These are phyloP conservation scores for Drosophila mulleri DNA, from an alignment of 2,888 invertebrate genomes.

Conservation along the genomic window DNA sequence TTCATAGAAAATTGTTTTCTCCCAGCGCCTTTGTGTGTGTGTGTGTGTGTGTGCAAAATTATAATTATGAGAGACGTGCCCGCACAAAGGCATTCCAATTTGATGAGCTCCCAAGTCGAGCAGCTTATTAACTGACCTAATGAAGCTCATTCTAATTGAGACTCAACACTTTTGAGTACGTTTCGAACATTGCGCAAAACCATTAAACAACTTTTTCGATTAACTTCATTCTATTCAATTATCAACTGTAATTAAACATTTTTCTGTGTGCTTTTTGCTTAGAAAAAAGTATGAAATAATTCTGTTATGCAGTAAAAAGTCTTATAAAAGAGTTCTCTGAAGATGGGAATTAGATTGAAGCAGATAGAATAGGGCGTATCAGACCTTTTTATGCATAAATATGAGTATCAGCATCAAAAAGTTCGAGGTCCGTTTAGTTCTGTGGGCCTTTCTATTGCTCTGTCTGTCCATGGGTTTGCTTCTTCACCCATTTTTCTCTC, in stretches of 20 bases:
- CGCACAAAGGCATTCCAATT: conserved; percentile 14
- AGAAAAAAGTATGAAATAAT: too few relatives aligned
- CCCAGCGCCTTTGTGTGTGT: conserved; percentile 16
- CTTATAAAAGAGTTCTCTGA: too few relatives aligned
- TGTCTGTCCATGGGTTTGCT: not conserved
- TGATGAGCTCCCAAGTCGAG: not conserved
- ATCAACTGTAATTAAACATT: not conserved
- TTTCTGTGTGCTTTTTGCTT: too few relatives aligned
- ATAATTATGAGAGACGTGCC: conserved; percentile 6
- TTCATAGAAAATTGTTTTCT: conserved; percentile 63
- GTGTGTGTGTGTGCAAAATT: conserved; percentile 6
- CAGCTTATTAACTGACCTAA: conserved; percentile 5
- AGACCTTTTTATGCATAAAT: not conserved
- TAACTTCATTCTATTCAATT: not conserved
- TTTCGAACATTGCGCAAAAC: not conserved
- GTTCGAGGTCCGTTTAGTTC: not conserved
- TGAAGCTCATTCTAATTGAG: not conserved
- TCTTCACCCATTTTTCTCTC: not conserved
- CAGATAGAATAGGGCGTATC: too few relatives aligned
- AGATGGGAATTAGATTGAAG: too few relatives aligned
- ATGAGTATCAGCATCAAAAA: not conserved
- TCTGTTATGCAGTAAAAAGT: too few relatives aligned
- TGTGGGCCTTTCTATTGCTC: not conserved
- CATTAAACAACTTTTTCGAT: not conserved
- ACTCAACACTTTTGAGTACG: not conserved